Evolutionary conservation across 2,888 invertebrate genomes (phyloP).

Genomic region (Dione juno): DNA sequence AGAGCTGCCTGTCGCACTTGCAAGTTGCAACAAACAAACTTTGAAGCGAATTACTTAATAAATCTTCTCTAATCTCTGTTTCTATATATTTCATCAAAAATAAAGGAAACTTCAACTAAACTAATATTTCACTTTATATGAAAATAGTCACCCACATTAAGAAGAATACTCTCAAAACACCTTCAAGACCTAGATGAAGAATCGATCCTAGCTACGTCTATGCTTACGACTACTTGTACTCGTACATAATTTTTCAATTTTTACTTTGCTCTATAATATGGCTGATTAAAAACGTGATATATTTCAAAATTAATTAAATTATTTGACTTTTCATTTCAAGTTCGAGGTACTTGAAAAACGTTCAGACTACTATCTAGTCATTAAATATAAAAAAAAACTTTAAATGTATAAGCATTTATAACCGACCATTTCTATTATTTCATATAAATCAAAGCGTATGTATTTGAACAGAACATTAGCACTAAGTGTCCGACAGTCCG

Average conservation of each 20-base stretch:
- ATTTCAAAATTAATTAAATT: background rate
- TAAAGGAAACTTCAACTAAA: background rate
- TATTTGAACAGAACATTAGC: constrained; percentile 11
- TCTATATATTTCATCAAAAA: background rate
- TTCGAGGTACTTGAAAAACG: background rate
- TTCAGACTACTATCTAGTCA: no score
- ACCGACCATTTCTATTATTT: constrained; percentile 1
- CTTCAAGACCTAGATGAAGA: background rate
- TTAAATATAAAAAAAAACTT: no score
- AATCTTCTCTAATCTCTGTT: no score
- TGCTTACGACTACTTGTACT: constrained; percentile 51
- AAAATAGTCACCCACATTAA: background rate
- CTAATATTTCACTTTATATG: no score
- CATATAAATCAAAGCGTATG: constrained; percentile 7
- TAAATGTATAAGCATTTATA: background rate
- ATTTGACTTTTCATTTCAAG: background rate
- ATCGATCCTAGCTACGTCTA: constrained; percentile 36
- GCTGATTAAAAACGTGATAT: constrained; percentile 8
- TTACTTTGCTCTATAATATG: constrained; percentile 2
- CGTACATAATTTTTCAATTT: constrained; percentile 47
- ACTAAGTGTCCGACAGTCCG: constrained; percentile 10
- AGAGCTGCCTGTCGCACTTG: background rate
- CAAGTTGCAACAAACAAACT: no score
- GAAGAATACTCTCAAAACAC: background rate
- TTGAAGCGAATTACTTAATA: no score